Base-by-base conservation (phyloP, 2,888 invertebrate genomes). In the Melipona bicolor region DNA sequence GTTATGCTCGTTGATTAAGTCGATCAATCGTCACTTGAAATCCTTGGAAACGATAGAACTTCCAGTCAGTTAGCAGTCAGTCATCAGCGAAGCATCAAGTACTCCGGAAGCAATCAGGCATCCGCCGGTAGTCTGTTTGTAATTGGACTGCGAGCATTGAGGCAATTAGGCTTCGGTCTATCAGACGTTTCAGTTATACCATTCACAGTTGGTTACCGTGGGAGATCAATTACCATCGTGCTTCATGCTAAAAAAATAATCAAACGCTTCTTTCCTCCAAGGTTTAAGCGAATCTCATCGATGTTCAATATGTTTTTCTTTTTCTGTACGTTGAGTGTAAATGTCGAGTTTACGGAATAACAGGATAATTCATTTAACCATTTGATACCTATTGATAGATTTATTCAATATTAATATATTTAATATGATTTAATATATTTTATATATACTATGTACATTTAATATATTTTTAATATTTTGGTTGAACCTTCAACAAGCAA, bases 41-140 rank as follows among this genome's bases (percentile, higher is more conserved):
- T 43, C 59, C 62, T 50, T 50, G 19, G 50, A 21, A 70, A 49
- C 27, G 54, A 11, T 59, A 11, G 6, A 17, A 36, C 36, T 77
- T 62, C 17, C 4, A 43, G 17, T n/a, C 54, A 67, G 54, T 56
- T 75, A 32, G 32, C 70, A 50, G 61, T 36, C 50, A 70, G 69
- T 69, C 75, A 74, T 49, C 50, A 50, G 61, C 19, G 70, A 52
- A 50, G 70, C 70, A 70, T 77, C 61, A 62, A 62, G 62, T 27
- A 70, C 62, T 59, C 62, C 52, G 77, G 77, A 77, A 77, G 77
- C 77, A 52, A 77, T 70, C 77, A 52, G 70, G 70, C 77, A 77
- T 77, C 77, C 77, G 70, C 21, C 70, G 67, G 77, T 70, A 62
- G 77, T 27, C 62, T 62, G 36, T 62, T 77, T 77, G 77, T 62